Conservation (phyloP, 2,888 invertebrate species). For the Drosophila merina region DNA sequence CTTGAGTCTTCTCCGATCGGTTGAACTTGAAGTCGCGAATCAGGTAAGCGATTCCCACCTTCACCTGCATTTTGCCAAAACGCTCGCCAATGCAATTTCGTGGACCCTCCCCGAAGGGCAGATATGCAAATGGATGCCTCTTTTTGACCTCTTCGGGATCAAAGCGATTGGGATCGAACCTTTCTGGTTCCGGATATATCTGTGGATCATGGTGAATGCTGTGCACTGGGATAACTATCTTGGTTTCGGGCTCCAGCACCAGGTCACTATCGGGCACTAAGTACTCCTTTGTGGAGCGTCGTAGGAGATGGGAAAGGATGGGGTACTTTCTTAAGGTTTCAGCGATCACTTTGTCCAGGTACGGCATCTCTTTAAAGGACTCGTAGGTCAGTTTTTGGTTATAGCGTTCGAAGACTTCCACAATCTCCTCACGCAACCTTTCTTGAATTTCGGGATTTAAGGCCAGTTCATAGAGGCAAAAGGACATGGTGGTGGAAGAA, state of each 20-base stretch:
- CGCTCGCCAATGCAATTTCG: slow-evolving; percentile 81
- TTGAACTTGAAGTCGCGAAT: slow-evolving; percentile 63
- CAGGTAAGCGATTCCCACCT: slow-evolving; percentile 70
- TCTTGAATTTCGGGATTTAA: slow-evolving; percentile 84
- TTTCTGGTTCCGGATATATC: slow-evolving; percentile 85
- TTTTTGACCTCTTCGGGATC: slow-evolving; percentile 85
- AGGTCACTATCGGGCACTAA: slow-evolving; percentile 84
- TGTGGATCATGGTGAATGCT: slow-evolving; percentile 86
- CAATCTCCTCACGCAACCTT: slow-evolving; percentile 83
- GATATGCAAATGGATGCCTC: slow-evolving; percentile 82
- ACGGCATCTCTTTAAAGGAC: slow-evolving; percentile 84
- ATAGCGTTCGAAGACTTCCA: slow-evolving; percentile 72
- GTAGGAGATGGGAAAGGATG: slow-evolving; percentile 84
- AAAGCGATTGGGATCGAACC: slow-evolving; percentile 87
- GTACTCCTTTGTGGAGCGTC: slow-evolving; percentile 84
- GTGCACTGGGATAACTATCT: slow-evolving; percentile 72
- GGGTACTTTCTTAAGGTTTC: slow-evolving; percentile 86
- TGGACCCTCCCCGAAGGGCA: slow-evolving; percentile 82
- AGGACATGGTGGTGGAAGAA: slow-evolving; percentile 85
- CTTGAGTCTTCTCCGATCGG: slow-evolving; percentile 37
- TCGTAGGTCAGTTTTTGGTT: slow-evolving; percentile 84
- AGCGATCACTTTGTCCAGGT: slow-evolving; percentile 83
- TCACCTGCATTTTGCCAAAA: slow-evolving; percentile 79
- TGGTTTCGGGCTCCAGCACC: slow-evolving; percentile 82
- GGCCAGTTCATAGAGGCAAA: slow-evolving; percentile 85